Base-by-base conservation (phyloP, 2,797 vertebrate species). In the Neosilurus mollespiculum region DNA sequence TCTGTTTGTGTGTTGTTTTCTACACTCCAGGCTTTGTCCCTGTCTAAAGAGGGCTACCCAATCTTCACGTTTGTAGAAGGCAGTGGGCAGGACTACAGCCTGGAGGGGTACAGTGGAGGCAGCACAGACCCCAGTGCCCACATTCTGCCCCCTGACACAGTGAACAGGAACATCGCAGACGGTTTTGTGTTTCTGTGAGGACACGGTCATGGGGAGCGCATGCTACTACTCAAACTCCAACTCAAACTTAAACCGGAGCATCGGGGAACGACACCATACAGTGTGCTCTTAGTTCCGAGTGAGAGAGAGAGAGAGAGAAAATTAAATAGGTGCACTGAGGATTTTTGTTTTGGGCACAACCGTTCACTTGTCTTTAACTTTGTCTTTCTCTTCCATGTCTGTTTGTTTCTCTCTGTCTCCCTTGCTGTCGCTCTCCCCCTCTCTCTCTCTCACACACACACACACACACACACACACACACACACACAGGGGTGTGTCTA, bases 31-130 rank as follows among this genome's bases (percentile, higher is more conserved):
- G 95, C 96, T 49, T 91, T 97, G 76, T 94, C 93, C 2, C 94
- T 94, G 0, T 92, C 94, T 15, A 94, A 93, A 34, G 96, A 97
- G 92, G 95, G 95, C 81, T 98, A 97, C 83, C 96, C 97, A 76
- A 95, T 97, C 91, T 98, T 98, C 86, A 97, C 96, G 1, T 93
- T 98, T 34, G 94, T 96, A 0, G 96, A 97, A n/a, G 96, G 97
- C 61, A 92, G 89, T 0, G 90, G 96, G 87, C 96, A 96, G 90
- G 96, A 97, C 87, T 96, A 96, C 62, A 93, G 93, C 82, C 90
- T 96, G 58, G 96, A 96, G 9, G 93, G 91, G 80, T 91, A 92
- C 80, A 92, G 93, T 88, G 90, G 92, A 26, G 93, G 88, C 81
- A 89, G 90, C 64, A 85, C 89, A 15, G 93, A 92, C 79, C 86